Evolutionary conservation across 2,113 vertebrate species (phyloP).

Genomic region (Paedocypris sp.): DNA sequence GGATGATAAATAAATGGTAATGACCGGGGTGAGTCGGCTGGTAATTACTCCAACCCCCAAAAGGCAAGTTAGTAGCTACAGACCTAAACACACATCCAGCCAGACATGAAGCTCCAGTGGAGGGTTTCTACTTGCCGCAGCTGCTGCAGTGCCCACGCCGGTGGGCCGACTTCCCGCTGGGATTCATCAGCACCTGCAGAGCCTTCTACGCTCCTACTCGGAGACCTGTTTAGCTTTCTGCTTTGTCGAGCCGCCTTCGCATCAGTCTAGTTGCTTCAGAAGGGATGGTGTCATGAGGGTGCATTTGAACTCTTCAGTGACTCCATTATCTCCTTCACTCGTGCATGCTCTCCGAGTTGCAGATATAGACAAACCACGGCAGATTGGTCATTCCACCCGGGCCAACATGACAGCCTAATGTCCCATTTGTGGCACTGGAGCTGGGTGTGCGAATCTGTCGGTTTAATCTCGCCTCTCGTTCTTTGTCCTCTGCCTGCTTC

Average conservation of each 20-base stretch:
- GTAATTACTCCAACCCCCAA: constrained; percentile 31
- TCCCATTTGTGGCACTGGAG: constrained; percentile 7
- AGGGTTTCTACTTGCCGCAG: not conserved
- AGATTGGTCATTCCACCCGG: not conserved
- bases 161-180: not conserved
- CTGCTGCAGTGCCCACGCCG: not conserved
- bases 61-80: constrained; percentile 1
- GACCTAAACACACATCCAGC: not conserved
- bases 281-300: not conserved
- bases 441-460: not conserved
- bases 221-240: not conserved
- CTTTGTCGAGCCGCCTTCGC: not conserved
- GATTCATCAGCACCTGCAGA: not conserved
- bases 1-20: constrained; percentile 41
- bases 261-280: not conserved
- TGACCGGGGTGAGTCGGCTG: constrained; percentile 24
- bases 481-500: not conserved
- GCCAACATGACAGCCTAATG: constrained; percentile 18
- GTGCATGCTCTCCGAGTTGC: not conserved
- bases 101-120: not conserved
- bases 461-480: not conserved
- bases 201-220: not conserved
- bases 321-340: not conserved
- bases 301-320: not conserved
- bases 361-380: constrained; percentile 5